A percentile compares a stretch with the other conserved stretches of the same genome.
phyloP scores from a whole-genome alignment of 2,113 vertebrate genomes.

The Cyprinodon variegatus region DNA sequence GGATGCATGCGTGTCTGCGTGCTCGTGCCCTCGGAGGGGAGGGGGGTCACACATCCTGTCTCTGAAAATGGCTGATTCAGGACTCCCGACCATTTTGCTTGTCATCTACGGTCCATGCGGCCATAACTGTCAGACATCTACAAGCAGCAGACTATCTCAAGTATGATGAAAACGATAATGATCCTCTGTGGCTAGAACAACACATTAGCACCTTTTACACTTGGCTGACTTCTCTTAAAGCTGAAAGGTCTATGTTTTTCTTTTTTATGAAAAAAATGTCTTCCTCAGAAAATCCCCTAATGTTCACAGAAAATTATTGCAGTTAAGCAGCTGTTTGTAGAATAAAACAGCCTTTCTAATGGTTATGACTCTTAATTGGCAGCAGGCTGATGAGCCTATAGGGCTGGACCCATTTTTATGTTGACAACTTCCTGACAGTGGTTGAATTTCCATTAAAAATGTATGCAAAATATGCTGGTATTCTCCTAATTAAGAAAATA shows the following conservation, averaged over 20 bases:
- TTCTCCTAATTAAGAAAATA: too few relatives aligned
- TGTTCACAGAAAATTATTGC: background rate
- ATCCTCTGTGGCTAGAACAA: conserved; percentile 24
- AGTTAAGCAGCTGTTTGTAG: background rate
- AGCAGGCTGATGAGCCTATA: too few relatives aligned
- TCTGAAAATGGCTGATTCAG: conserved; percentile 60
- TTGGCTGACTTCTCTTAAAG: conserved; percentile 38
- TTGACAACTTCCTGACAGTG: too few relatives aligned
- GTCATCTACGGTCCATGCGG: conserved; percentile 28
- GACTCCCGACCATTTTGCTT: conserved; percentile 29
- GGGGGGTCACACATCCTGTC: conserved; percentile 55
- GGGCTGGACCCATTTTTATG: too few relatives aligned
- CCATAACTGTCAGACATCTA: conserved; percentile 54
- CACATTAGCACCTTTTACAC: conserved; percentile 49
- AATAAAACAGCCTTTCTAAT: background rate
- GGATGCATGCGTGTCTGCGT: conserved; percentile 20
- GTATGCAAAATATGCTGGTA: too few relatives aligned
- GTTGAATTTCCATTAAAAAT: too few relatives aligned
- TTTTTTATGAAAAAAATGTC: background rate
- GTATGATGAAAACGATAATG: conserved; percentile 34
- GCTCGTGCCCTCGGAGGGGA: conserved; percentile 9
- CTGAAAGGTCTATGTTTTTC: conserved; percentile 17
- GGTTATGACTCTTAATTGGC: too few relatives aligned
- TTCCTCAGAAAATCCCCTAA: background rate
- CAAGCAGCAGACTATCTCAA: conserved; percentile 12